phyloP scores from a whole-genome alignment of 2,888 invertebrate species.

The Drosophila aldrichi region DNA sequence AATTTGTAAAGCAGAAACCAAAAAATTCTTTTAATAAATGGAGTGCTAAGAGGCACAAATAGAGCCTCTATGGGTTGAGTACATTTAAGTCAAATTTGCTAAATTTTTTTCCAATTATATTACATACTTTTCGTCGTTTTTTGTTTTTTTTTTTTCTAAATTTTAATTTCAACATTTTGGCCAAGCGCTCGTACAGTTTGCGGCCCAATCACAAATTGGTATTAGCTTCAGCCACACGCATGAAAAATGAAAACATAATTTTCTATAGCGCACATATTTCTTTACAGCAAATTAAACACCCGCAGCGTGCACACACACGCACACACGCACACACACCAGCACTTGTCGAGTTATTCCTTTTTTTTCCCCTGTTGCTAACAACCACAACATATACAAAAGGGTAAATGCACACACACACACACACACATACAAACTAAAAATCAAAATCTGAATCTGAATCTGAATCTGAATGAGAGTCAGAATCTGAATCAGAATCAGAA shows the following conservation, averaged over 20 bases:
- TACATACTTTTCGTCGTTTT: background rate
- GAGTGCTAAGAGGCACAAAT: background rate
- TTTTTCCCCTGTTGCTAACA: conserved; percentile 24
- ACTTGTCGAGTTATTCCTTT: background rate
- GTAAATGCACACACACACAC: background rate
- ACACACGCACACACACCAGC: conserved; percentile 12
- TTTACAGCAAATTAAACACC: conserved; percentile 71
- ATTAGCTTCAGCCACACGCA: conserved; percentile 47
- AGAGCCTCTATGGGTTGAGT: too few relatives aligned
- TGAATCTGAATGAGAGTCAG: conserved; percentile 18
- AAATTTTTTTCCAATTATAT: background rate
- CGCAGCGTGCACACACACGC: conserved; percentile 53
- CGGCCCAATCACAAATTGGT: conserved; percentile 33
- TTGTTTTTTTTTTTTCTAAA: background rate
- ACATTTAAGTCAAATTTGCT: background rate
- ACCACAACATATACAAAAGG: conserved; percentile 25
- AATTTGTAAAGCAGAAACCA: too few relatives aligned
- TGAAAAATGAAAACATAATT: conserved; percentile 40
- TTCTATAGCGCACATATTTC: conserved; percentile 31
- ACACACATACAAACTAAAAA: conserved; percentile 22
- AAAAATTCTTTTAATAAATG: too few relatives aligned
- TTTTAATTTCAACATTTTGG: conserved; percentile 14
- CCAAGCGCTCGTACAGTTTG: background rate
- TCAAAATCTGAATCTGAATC: conserved; percentile 51
- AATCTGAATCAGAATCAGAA: too few relatives aligned